Conservation (phyloP, 2,113 vertebrate species). For the Myanophis thanlyinensis region DNA sequence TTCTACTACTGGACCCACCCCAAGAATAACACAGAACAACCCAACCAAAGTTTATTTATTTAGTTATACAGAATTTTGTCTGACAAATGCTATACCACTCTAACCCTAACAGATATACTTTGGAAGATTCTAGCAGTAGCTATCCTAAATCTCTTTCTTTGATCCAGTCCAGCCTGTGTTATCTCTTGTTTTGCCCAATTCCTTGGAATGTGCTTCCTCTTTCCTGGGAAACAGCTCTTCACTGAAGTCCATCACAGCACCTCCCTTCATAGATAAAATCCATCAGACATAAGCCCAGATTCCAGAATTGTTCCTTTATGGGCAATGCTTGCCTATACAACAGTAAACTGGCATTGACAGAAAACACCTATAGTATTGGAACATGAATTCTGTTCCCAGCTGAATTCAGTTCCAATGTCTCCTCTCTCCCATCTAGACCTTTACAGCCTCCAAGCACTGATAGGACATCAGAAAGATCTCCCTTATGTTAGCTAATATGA, state of each 20-base stretch:
- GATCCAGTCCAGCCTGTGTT: not conserved
- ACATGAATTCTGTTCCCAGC: not conserved
- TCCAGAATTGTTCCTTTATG: not conserved
- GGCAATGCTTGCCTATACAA: not conserved
- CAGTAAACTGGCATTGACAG: not conserved
- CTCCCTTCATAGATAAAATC: not conserved
- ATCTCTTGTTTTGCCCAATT: not conserved
- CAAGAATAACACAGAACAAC: not conserved
- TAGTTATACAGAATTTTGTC: not conserved
- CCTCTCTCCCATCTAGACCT: not conserved
- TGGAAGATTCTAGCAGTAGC: not conserved
- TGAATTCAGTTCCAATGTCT: not conserved
- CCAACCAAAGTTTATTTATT: not conserved
- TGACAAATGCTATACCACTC: not conserved
- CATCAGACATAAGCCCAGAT: not conserved
- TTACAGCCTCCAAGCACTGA: not conserved
- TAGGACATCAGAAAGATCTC: not conserved
- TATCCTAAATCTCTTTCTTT: not conserved
- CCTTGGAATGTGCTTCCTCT: not conserved
- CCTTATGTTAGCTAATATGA: not conserved
- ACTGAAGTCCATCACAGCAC: not conserved
- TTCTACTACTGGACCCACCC: too few species aligned
- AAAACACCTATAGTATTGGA: not conserved
- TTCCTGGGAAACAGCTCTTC: not conserved
- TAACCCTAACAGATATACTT: not conserved